Base-by-base conservation (phyloP, 2,888 invertebrate species). In the Panopea generosa region DNA sequence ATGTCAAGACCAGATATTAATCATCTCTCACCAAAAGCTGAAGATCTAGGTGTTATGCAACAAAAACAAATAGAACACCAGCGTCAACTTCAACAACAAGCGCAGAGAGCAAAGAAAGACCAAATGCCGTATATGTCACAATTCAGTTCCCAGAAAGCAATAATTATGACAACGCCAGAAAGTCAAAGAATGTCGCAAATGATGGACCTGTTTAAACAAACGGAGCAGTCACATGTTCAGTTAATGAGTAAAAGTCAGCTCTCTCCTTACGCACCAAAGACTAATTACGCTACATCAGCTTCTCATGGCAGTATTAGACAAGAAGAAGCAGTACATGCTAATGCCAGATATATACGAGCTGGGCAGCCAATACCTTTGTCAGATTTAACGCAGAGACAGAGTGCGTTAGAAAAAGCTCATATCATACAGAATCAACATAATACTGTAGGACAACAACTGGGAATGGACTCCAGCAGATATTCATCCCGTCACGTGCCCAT, bases 351-450 rank as follows among this genome's bases (percentile, higher is more conserved):
- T 26, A 55, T 59, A 6, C 20, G 60, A 26, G 77, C 60, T 14
- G 55, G 57, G 11, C 63, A 72, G n/a, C 77, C 72, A 0, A 63
- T 65, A 2, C 55, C 70, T n/a, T 49, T 77, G 40, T 72, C 77
- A 22, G 77, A 72, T 18, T 26, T 73, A 2, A 61, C 40, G 2
- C 67, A 68, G 27, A 63, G 68, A 52, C 22, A 53, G 18, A 33
- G 40, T 11, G 38, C 68, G 20, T 29, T 66, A 11, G 72, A 72
- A 33, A 38, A 65, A 16, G 65, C 62, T 2, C 65, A 66, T 24
- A 33, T 50, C 9, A 49, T 72, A 16, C 52, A 43, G 9, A 66
- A 43, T 55, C 29, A 43, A 4, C 53, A 60, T 11, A 52, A 52
- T 16, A 6, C 52, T 6, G 20, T 52, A 16, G 11, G 4, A 22